Evolutionary conservation across 2,888 invertebrate species (phyloP), one percentile per base, ranked within the genome.

Genomic region (Sphaerophoria rueppellii): DNA sequence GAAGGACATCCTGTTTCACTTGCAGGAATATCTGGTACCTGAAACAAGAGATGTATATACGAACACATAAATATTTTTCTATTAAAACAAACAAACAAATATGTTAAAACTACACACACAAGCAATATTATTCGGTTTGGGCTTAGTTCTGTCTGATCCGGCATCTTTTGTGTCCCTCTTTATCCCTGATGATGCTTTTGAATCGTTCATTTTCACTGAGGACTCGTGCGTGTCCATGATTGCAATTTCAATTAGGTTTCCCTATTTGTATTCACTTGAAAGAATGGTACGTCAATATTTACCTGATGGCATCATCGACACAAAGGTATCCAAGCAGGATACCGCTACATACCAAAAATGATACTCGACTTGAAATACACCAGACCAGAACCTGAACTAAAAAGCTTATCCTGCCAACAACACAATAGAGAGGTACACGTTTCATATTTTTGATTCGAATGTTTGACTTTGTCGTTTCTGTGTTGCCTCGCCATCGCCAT

Each of bases 1-100:
- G 98, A 71, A 98, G 94, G 88, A 99, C 96, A 91, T 99, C 98
- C 93, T 98, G 97, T 93, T 98, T 98, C 90, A 98, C 95, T 94
- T 99, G 98, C 89, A 99, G 94, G 92, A 98, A 99, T 92, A 98
- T 96, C 93, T 98, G 98, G 93, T 99, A 99, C 94, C 98, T 98
- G 93, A 34, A 87, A 24, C 24, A 24, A 24, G 24, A 87, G n/a
- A n/a, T n/a, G n/a, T 83, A 6, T 43, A 43, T 74, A 71, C 58
- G 78, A 58, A 67, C 12, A 67, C 16, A 57, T 48, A 48, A 14
- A 63, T 35, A 9, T 63, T 63, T 63, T 46, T 34, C 32, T 65
- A 65, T 50, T 35, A 50, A 54, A 67, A 61, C 46, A 70, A 80
- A 73, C 63, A 77, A 50, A 78, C 67, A 86, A 76, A 74, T 63